Base-by-base conservation (phyloP, 1,140 invertebrate species). In the Neodiprion lecontei region DNA sequence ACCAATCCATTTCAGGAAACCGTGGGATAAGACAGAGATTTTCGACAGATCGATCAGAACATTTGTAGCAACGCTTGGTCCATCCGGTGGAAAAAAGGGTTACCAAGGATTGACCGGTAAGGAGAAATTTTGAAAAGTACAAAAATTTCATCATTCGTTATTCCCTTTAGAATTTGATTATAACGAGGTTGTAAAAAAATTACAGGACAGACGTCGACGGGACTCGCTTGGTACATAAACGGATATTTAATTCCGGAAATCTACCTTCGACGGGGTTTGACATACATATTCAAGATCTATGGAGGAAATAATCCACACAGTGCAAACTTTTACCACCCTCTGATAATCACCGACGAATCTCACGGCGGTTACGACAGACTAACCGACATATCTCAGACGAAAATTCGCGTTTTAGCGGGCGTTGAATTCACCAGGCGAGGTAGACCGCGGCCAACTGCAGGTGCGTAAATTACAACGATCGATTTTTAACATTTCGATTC, bases 231-330 rank as follows among this genome's bases (percentile, higher is more conserved):
- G 94, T 97, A 96, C 85, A 94, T 97, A 65, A 97, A 98, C 86
- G 97, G 97, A 0, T 92, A 93, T 80, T 86, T 99, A 73, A 91
- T 92, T 28, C 96, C 97, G 0, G 96, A 97, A 83, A 85, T 98
- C 49, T 97, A 95, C 90, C 87, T 99, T 68, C 92, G 95, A 78
- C 88, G 97, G 70, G 96, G 96, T 11, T 88, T 96, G 11, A 95
- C 92, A 0, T 98, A 98, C 88, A 92, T 91, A 11, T 97, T 98
- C 80, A 91, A 90, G 74, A 93, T 97, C 40, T 90, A 92, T 74
- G 96, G 96, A 48, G 96, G 96, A 1, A 96, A 97, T 81, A 96
- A 98, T 89, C 96, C 96, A 5, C 95, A 97, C 82, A 96, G 95
- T 76, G 89, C 95, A 0, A 92, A 95, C 69, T 91, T 92, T 82